A percentile compares a stretch with the other conserved stretches of the same genome.
Evolutionary conservation across 2,888 invertebrate genomes (phyloP).

Genomic region (Piscicola geometra): DNA sequence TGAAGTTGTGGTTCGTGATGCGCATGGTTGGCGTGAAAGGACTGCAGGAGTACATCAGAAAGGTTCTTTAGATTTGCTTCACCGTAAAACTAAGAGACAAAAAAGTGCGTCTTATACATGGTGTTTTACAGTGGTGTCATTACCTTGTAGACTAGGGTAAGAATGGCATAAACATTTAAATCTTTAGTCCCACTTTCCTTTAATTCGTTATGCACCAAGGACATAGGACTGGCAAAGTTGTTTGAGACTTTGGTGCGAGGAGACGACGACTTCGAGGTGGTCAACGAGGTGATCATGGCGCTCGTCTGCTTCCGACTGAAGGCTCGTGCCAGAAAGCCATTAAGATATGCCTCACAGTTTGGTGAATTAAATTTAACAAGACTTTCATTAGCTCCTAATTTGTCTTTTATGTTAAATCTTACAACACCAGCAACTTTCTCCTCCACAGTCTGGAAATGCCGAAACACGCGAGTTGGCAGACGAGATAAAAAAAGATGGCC

Average conservation of each 20-base stretch:
- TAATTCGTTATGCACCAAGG: constrained; percentile 47
- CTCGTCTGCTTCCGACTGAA: constrained; percentile 84
- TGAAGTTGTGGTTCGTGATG: constrained; percentile 90
- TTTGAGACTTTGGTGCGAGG: constrained; percentile 69
- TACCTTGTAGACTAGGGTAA: not conserved
- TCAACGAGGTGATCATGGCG: constrained; percentile 77
- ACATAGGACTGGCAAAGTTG: constrained; percentile 65
- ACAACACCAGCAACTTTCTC: not conserved
- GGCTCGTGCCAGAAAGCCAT: constrained; percentile 51
- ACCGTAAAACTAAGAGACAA: not conserved
- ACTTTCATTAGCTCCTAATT: not conserved
- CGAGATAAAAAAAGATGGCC: constrained; percentile 78
- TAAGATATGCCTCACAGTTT: not conserved
- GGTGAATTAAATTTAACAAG: not conserved
- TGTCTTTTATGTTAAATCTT: too few species aligned
- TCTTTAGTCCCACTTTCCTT: too few species aligned
- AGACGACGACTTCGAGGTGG: constrained; percentile 76
- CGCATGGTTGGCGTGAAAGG: constrained; percentile 75
- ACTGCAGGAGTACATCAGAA: constrained; percentile 71
- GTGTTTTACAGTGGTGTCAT: too few species aligned
- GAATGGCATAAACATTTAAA: not conserved
- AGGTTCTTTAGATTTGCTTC: constrained; percentile 57
- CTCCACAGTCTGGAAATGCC: constrained; percentile 25
- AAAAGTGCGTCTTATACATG: not conserved
- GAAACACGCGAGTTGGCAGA: constrained; percentile 62